phyloP scores from a whole-genome alignment of 2,113 vertebrate species.

The Stictonetta naevosa region DNA sequence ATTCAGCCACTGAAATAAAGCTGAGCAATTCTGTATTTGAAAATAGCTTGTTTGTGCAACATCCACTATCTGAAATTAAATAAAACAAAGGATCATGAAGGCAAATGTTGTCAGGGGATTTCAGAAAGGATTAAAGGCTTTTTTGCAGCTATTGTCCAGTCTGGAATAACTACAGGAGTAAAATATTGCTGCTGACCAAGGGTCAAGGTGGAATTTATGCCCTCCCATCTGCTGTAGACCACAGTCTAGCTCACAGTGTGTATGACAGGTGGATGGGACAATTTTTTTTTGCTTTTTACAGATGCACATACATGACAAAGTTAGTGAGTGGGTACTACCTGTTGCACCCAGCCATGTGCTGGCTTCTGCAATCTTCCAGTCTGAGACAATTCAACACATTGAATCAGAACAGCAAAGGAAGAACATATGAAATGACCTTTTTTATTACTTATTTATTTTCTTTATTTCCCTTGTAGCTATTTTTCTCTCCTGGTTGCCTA shows the following conservation, averaged over 20 bases:
- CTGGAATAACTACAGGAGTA: not conserved
- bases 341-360: not conserved
- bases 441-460: not conserved
- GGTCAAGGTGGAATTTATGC: not conserved
- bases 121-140: not conserved
- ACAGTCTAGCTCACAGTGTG: not conserved
- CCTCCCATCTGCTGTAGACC: not conserved
- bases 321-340: not conserved
- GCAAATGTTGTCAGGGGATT: not conserved
- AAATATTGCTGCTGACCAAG: not conserved
- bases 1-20: slow-evolving; percentile 30
- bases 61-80: not conserved
- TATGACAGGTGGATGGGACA: not conserved
- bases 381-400: not conserved
- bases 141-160: slow-evolving; percentile 5
- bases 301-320: not conserved
- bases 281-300: not conserved
- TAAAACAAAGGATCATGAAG: not conserved
- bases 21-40: slow-evolving; percentile 7
- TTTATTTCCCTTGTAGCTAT: not conserved
- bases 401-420: not conserved
- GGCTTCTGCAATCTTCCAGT: not conserved
- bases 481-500: not conserved
- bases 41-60: slow-evolving; percentile 5
- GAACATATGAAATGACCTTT: not conserved